Conservation (phyloP, 2,797 vertebrate genomes). For the Tympanoctomys barrerae region DNA sequence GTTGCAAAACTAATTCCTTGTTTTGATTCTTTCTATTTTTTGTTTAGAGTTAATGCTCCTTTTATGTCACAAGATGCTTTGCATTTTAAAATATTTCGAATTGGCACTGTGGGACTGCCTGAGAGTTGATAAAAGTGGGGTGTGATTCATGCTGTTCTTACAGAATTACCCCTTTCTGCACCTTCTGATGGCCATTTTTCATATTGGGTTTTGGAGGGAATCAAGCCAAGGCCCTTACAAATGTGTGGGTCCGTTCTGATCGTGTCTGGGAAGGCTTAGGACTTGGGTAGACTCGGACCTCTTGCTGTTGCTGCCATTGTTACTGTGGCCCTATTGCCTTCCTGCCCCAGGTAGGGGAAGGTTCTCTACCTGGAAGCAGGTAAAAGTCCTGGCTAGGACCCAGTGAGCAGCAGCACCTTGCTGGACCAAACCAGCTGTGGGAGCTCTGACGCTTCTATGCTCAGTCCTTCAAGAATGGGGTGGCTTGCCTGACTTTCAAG, state of each 20-base stretch:
- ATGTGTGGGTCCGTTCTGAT: conserved; percentile 24
- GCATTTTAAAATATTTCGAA: conserved; percentile 77
- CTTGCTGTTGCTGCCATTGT: neutral
- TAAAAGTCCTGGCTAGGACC: neutral
- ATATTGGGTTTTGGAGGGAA: conserved; percentile 46
- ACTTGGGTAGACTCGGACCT: neutral
- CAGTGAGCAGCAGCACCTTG: neutral
- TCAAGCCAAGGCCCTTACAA: conserved; percentile 13
- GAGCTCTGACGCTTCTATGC: neutral
- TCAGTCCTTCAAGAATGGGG: neutral
- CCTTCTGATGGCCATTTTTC: conserved; percentile 34
- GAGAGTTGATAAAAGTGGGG: conserved; percentile 43
- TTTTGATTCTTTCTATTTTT: conserved; percentile 77
- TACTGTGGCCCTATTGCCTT: neutral
- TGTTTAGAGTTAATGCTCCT: conserved; percentile 79
- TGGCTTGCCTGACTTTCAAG: neutral
- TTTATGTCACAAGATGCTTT: conserved; percentile 81
- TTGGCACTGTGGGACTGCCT: conserved; percentile 66
- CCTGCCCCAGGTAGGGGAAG: neutral
- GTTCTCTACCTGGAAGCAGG: neutral
- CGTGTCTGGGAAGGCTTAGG: conserved; percentile 38
- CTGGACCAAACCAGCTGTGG: neutral
- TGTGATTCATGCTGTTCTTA: conserved; percentile 38
- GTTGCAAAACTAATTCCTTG: conserved; percentile 95
- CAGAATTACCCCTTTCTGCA: conserved; percentile 33